A percentile compares a stretch with the other conserved stretches of the same genome.
These are phyloP conservation scores for Catocala nupta DNA, from an alignment of 2,888 invertebrate species.

Conservation along the genomic window DNA sequence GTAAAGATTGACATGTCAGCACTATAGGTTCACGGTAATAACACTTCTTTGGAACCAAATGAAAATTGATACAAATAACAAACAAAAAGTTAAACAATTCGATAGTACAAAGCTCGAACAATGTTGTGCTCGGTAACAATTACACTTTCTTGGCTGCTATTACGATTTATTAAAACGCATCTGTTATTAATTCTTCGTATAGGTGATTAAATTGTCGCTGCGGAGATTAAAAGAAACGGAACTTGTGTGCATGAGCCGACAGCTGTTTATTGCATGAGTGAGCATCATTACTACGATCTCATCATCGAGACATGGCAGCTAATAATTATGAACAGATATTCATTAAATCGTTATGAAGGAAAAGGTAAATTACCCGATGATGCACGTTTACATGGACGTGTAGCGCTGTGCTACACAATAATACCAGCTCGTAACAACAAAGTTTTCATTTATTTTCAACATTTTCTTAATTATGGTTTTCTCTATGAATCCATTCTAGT, in stretches of 20 bases:
- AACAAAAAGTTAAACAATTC: no score
- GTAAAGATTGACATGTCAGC: no score
- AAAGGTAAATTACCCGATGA: conserved; percentile 47
- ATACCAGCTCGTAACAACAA: conserved; percentile 10
- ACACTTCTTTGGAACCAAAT: no score
- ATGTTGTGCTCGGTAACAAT: conserved; percentile 5
- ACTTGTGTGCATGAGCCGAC: conserved; percentile 27
- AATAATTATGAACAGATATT: conserved; percentile 43
- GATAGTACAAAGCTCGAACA: no score
- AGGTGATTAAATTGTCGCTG: conserved; percentile 15
- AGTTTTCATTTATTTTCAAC: not conserved
- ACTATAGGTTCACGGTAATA: no score
- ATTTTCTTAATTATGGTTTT: no score
- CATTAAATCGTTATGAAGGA: conserved; percentile 37
- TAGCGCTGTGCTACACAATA: conserved; percentile 7
- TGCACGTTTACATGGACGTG: not conserved
- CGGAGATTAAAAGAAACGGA: conserved; percentile 14
- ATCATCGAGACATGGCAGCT: conserved; percentile 23
- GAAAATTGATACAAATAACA: no score
- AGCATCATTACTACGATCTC: conserved; percentile 27
- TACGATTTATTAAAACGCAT: not conserved
- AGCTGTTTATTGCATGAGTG: conserved; percentile 34
- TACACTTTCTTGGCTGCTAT: conserved; percentile 19
- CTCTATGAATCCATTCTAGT: no score
- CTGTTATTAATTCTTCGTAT: not conserved